Evolutionary conservation across 2,113 vertebrate species (phyloP).

Genomic region (Himantopus leucocephalus): DNA sequence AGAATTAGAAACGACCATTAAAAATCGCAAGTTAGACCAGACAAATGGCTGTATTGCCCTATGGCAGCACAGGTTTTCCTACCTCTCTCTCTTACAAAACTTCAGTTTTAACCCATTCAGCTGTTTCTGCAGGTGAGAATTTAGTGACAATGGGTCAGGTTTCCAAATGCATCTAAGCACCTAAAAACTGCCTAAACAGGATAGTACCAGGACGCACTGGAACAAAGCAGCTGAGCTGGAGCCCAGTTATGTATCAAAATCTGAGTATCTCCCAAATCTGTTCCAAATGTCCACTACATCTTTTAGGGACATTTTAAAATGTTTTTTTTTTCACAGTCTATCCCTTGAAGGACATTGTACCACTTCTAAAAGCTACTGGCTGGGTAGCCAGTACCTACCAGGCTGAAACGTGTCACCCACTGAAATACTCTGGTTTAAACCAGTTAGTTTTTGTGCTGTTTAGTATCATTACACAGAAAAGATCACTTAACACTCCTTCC

Average conservation of each 20-base stretch:
- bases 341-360: background rate
- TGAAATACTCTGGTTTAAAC: background rate
- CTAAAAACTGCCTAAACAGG: background rate
- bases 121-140: background rate
- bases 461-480: background rate
- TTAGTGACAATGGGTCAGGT: background rate
- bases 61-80: background rate
- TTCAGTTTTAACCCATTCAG: background rate
- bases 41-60: background rate
- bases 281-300: background rate
- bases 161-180: background rate
- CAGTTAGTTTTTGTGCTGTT: background rate
- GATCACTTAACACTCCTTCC: background rate
- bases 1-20: background rate
- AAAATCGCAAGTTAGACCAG: background rate
- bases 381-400: background rate
- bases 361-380: background rate
- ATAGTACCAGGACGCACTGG: background rate
- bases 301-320: background rate
- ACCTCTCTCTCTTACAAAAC: background rate
- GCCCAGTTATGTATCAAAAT: background rate
- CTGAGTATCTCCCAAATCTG: background rate
- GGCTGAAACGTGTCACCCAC: background rate
- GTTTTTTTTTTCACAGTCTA: background rate
- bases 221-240: background rate